Evolutionary conservation across 2,797 vertebrate species (phyloP), one percentile per base, ranked within the genome.

Genomic region (Neostethus bicornis): DNA sequence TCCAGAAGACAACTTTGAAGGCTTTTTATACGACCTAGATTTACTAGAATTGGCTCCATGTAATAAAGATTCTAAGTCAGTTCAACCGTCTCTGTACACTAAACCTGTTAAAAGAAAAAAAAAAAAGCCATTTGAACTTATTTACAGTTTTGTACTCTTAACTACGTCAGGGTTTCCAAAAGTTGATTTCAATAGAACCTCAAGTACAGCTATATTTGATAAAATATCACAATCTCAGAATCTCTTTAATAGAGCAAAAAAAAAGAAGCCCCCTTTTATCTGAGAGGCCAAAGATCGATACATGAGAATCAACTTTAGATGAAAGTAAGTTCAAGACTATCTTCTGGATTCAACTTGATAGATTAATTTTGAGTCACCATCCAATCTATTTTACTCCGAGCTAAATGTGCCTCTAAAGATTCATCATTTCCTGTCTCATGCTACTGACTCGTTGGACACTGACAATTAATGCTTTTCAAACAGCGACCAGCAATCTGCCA

Each of bases 221-320:
- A 0, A 7, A n/a, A 34, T 5, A 10, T 5, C 41, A 2, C 10
- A 9, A 16, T 19, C 4, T 34, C 34, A 42, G 24, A 31, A 7
- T 42, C 21, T 28, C 21, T 14, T 12, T 44, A 13, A 13, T 21
- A 21, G 17, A 17, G 25, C 23, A 14, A 31, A 16, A 28, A 44
- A 35, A 16, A 28, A 44, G 35, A 25, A 52, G 38, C 32, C 42
- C 26, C 2, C 31, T n/a, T 26, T 11, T 16, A 19, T 62, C 31
- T 50, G 26, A 25, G 14, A 13, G 37, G 21, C 10, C 42, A 34
- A 25, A 34, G 21, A 78, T 80, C 56, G n/a, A 61, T 80, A 52
- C 31, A 43, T 34, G 34, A 41, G 57, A 39, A 45, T 73, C 41
- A 41, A 55, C 39, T 51, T 46, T 11, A 53, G 8, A 49, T 38